These are phyloP conservation scores for Myzus persicae DNA, from an alignment of 1,140 invertebrate genomes.

Conservation along the genomic window DNA sequence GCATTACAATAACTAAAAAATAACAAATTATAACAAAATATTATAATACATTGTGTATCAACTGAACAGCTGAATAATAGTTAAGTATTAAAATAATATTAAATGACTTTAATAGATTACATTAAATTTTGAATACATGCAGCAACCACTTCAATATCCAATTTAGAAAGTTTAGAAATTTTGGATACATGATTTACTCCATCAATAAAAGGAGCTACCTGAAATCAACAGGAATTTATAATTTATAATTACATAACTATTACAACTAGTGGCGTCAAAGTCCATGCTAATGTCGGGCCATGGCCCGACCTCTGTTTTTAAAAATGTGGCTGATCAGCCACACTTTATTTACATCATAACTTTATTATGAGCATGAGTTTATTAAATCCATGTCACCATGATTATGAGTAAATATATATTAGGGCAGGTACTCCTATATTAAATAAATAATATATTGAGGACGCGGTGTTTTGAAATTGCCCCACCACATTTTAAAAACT, in stretches of 20 bases:
- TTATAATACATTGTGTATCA: background rate
- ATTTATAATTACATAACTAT: background rate
- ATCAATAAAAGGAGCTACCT: slow-evolving; percentile 89
- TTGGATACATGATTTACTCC: slow-evolving; percentile 90
- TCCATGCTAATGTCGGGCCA: too few species aligned
- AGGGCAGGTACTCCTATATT: too few species aligned
- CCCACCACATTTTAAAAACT: too few species aligned
- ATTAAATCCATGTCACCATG: too few species aligned
- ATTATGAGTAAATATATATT: too few species aligned
- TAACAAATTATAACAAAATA: background rate
- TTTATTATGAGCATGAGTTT: too few species aligned
- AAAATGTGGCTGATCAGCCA: too few species aligned
- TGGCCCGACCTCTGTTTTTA: too few species aligned
- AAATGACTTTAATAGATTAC: slow-evolving; percentile 66
- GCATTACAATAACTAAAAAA: slow-evolving; percentile 75
- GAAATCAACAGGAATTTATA: slow-evolving; percentile 59
- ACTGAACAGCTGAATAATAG: background rate
- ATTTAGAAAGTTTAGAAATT: slow-evolving; percentile 84
- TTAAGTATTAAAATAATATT: slow-evolving; percentile 62
- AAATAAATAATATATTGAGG: too few species aligned
- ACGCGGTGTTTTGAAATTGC: too few species aligned
- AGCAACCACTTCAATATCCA: slow-evolving; percentile 93
- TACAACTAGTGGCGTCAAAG: too few species aligned
- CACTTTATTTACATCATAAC: too few species aligned
- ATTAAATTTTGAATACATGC: slow-evolving; percentile 93